phyloP scores from a whole-genome alignment of 2,888 invertebrate species.

The Tricholauxania praeusta region DNA sequence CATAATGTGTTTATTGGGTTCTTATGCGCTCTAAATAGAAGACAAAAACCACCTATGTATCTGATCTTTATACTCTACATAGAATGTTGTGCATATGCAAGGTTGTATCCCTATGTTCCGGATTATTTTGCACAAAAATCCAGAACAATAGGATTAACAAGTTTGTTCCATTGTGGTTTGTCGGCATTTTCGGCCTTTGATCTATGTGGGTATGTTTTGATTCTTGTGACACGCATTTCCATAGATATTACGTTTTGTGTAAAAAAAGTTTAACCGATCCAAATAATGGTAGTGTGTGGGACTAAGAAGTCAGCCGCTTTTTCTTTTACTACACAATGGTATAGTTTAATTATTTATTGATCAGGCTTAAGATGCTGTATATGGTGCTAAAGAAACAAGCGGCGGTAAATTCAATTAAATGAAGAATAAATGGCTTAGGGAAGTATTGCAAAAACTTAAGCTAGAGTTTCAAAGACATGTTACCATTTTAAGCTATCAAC shows the following conservation, averaged over 20 bases:
- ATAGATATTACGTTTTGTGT: not conserved
- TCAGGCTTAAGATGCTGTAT: too few relatives aligned
- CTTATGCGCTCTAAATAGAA: constrained; percentile 16
- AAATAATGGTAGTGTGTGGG: not conserved
- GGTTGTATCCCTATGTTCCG: constrained; percentile 13
- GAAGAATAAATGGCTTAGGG: too few relatives aligned
- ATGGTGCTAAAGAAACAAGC: too few relatives aligned
- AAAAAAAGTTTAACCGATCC: constrained; percentile 14
- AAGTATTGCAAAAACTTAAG: too few relatives aligned
- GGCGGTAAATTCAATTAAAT: too few relatives aligned
- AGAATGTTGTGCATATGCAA: not conserved
- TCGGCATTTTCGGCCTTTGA: constrained; percentile 36
- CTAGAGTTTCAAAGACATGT: too few relatives aligned
- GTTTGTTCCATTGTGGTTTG: constrained; percentile 33
- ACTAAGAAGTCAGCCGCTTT: too few relatives aligned
- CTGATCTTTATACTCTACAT: not conserved
- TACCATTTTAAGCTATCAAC: too few relatives aligned
- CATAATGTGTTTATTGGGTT: constrained; percentile 18
- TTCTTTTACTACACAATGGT: too few relatives aligned
- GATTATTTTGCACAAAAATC: constrained; percentile 32
- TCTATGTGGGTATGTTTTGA: constrained; percentile 23
- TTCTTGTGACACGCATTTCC: constrained; percentile 26
- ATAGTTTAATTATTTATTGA: too few relatives aligned
- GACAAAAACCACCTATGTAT: not conserved
- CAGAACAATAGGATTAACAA: constrained; percentile 33